These are phyloP conservation scores for Coptotermes formosanus DNA, from an alignment of 1,140 invertebrate species.

Conservation along the genomic window DNA sequence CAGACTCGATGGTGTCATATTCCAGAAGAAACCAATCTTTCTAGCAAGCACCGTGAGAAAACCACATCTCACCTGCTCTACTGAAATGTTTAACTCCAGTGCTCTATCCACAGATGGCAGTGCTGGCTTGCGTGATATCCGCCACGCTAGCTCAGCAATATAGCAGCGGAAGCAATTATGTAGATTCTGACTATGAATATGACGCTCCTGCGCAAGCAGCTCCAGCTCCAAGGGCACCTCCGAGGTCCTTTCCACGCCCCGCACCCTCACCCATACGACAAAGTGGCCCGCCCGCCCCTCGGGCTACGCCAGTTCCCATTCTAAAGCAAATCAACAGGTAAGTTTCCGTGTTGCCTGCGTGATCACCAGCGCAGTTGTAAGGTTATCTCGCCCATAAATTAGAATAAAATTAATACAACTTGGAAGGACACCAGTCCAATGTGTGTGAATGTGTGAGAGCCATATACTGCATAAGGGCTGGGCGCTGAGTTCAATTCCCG, in stretches of 20 bases:
- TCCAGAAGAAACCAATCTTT: too few relatives aligned
- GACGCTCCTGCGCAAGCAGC: conserved; percentile 44
- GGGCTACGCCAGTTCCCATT: conserved; percentile 72
- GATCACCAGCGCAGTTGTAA: neutral
- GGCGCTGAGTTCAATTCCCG: too few relatives aligned
- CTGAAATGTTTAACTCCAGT: too few relatives aligned
- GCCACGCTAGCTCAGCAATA: conserved; percentile 45
- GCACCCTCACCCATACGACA: conserved; percentile 43
- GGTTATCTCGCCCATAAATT: too few relatives aligned
- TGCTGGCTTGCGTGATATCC: conserved; percentile 44
- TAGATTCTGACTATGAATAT: conserved; percentile 60
- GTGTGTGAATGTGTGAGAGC: too few relatives aligned
- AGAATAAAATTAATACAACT: neutral
- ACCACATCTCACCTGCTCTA: too few relatives aligned
- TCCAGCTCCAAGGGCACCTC: conserved; percentile 55
- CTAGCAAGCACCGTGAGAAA: too few relatives aligned
- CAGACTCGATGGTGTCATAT: too few relatives aligned
- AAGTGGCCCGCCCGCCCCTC: conserved; percentile 45
- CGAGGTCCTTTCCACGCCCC: conserved; percentile 47
- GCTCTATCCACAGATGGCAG: conserved; percentile 25
- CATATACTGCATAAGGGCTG: too few relatives aligned
- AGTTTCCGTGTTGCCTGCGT: conserved; percentile 21
- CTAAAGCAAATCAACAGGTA: conserved; percentile 81
- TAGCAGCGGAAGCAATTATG: conserved; percentile 45
- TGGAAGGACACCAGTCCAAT: too few relatives aligned